These are phyloP conservation scores for Ovibos moschatus DNA, from an alignment of 2,113 vertebrate genomes.

Conservation along the genomic window DNA sequence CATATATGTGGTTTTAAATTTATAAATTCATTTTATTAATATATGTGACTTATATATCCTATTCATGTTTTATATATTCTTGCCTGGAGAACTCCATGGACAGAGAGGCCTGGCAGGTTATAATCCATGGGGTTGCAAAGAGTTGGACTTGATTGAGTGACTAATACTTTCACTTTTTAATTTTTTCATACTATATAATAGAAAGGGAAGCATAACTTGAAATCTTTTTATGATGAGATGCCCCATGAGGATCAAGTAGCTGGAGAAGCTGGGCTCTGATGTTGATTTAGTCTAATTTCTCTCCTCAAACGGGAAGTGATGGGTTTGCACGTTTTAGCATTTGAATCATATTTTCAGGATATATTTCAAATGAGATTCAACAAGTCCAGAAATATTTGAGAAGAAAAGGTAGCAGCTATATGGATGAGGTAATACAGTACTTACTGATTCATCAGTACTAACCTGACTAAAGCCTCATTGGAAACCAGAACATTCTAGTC, in stretches of 20 bases:
- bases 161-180: not conserved
- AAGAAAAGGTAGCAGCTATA: not conserved
- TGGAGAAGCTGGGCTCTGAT: not conserved
- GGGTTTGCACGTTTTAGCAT: not conserved
- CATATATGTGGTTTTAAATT: not conserved
- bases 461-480: not conserved
- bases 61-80: not conserved
- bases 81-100: not conserved
- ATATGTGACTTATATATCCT: not conserved
- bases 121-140: not conserved
- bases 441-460: not conserved
- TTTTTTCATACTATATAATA: not conserved
- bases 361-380: conserved; percentile 32
- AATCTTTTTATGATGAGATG: not conserved
- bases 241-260: not conserved
- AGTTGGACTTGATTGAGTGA: not conserved
- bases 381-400: not conserved
- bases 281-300: not conserved
- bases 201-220: not conserved
- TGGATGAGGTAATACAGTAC: not conserved
- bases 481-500: not conserved
- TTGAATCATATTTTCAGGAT: not conserved
- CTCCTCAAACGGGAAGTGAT: not conserved
- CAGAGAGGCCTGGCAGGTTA: not conserved
- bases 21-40: not conserved